Percentiles rank a stretch among this genome's conserved stretches.
Conservation (phyloP, 2,113 vertebrate genomes). For the Macrotus californicus region DNA sequence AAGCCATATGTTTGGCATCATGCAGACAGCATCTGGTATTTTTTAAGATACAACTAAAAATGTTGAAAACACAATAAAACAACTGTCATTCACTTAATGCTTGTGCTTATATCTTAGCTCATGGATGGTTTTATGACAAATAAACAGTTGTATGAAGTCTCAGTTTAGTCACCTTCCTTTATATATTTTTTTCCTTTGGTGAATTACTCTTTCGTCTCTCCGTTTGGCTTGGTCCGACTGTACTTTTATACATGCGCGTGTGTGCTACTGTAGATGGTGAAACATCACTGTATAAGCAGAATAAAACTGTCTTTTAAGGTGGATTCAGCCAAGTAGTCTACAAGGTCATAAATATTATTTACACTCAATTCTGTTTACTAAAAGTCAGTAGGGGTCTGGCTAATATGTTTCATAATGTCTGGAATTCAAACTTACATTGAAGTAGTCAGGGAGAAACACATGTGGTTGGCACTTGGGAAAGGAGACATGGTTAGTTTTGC, state of each 20-base stretch:
- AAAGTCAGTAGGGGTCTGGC: neutral
- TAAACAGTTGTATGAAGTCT: slow-evolving; percentile 66
- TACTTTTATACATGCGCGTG: neutral
- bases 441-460: neutral
- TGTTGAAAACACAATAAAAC: slow-evolving; percentile 80
- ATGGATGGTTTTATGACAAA: slow-evolving; percentile 72
- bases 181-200: slow-evolving; percentile 34
- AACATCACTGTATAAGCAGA: neutral
- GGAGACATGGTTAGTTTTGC: neutral
- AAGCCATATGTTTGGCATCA: slow-evolving; percentile 82
- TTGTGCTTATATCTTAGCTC: slow-evolving; percentile 71
- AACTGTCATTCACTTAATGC: slow-evolving; percentile 76
- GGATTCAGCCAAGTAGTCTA: slow-evolving; percentile 38
- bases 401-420: slow-evolving; percentile 22
- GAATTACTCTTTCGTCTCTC: slow-evolving; percentile 47
- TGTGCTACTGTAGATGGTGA: slow-evolving; percentile 53
- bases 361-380: slow-evolving; percentile 47
- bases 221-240: slow-evolving; percentile 1
- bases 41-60: slow-evolving; percentile 82
- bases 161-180: slow-evolving; percentile 64
- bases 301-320: slow-evolving; percentile 40
- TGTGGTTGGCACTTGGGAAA: neutral
- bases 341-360: slow-evolving; percentile 63
- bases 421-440: neutral
- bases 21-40: slow-evolving; percentile 76